phyloP scores from a whole-genome alignment of 1,140 invertebrate species.

The Drosophila repleta region DNA sequence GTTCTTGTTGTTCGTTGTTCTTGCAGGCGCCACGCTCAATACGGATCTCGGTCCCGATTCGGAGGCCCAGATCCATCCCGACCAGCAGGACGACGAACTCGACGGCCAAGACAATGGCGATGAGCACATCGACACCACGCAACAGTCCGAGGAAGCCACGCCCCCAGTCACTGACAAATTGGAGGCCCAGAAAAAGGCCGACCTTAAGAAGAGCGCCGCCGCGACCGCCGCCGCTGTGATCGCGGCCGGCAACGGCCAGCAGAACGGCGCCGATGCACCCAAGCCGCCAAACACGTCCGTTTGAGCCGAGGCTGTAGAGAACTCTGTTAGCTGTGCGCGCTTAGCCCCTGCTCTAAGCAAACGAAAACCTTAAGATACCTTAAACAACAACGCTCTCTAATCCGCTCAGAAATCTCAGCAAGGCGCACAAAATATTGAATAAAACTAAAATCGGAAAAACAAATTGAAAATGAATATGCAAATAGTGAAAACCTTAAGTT shows the following conservation, averaged over 20 bases:
- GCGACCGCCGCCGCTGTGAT: slow-evolving; percentile 67
- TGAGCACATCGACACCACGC: slow-evolving; percentile 81
- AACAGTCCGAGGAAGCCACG: slow-evolving; percentile 79
- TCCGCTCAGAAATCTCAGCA: slow-evolving; percentile 54
- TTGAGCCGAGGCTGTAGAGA: slow-evolving; percentile 7
- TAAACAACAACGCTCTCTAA: slow-evolving; percentile 29
- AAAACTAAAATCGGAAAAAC: slow-evolving; percentile 1
- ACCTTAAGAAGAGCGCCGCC: slow-evolving; percentile 72
- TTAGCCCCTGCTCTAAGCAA: slow-evolving; percentile 53
- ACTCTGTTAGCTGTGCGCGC: slow-evolving; percentile 24
- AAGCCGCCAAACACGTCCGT: slow-evolving; percentile 82
- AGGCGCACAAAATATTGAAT: slow-evolving; percentile 46
- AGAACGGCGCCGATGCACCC: slow-evolving; percentile 59
- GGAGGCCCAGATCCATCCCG: slow-evolving; percentile 83
- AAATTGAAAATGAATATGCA: slow-evolving; percentile 14
- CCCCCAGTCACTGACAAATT: slow-evolving; percentile 81
- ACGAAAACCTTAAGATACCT: slow-evolving; percentile 12
- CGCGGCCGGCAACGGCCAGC: slow-evolving; percentile 70
- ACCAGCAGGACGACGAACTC: slow-evolving; percentile 76
- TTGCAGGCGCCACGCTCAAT: slow-evolving; percentile 83
- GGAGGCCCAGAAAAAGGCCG: slow-evolving; percentile 80
- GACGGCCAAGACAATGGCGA: slow-evolving; percentile 79
- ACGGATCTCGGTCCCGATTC: slow-evolving; percentile 83
- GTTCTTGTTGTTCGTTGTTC: slow-evolving; percentile 83
- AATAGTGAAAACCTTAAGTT: slow-evolving; percentile 45